A percentile compares a stretch with the other conserved stretches of the same genome.
phyloP scores from a whole-genome alignment of 2,888 invertebrate genomes.

The Yponomeuta evonymella region DNA sequence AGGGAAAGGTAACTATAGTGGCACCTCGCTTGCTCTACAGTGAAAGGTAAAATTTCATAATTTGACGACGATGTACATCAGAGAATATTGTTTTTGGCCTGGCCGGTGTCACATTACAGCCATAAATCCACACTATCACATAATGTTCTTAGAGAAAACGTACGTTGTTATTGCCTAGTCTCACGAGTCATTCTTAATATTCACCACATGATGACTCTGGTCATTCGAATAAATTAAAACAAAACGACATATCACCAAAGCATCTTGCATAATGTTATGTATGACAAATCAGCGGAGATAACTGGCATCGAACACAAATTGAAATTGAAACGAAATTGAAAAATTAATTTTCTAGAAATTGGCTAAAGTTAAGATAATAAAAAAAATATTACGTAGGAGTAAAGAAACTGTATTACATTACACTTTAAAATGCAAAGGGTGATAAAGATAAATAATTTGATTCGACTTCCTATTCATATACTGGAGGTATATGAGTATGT shows the following conservation, averaged over 20 bases:
- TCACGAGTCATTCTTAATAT: background rate
- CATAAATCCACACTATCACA: background rate
- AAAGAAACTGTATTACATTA: conserved; percentile 41
- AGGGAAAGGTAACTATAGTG: background rate
- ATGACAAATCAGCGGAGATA: conserved; percentile 34
- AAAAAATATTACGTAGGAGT: conserved; percentile 39
- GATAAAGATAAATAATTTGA: conserved; percentile 1
- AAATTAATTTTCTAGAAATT: conserved; percentile 55
- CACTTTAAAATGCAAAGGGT: conserved; percentile 30
- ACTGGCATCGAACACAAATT: conserved; percentile 46
- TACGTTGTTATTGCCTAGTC: background rate
- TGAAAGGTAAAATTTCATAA: background rate
- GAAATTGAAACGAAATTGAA: conserved; percentile 34
- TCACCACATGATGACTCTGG: background rate
- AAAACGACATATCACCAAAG: conserved; percentile 36
- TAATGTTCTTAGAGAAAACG: background rate
- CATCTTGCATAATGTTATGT: conserved; percentile 24
- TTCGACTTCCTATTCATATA: conserved; percentile 57
- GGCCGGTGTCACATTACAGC: background rate
- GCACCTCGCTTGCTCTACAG: background rate
- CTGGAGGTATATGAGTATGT: conserved; percentile 50
- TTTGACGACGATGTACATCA: background rate
- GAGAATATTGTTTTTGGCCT: background rate
- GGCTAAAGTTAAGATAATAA: conserved; percentile 51
- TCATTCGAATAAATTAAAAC: conserved; percentile 20